Evolutionary conservation across 2,113 vertebrate species (phyloP), one percentile per base, ranked within the genome.

Genomic region (Thunnus maccoyii): DNA sequence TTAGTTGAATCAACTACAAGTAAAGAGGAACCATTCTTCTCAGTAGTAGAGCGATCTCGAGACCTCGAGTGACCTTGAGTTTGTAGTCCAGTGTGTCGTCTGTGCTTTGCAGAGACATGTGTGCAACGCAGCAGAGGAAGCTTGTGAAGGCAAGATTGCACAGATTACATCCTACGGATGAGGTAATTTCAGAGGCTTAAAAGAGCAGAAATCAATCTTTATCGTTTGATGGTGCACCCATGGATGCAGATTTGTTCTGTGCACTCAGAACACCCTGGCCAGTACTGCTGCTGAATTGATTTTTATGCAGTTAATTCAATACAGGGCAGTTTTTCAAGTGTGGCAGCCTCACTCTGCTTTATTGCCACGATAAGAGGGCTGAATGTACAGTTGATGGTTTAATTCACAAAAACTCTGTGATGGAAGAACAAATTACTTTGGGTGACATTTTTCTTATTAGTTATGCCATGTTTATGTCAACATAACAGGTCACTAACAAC

Each of bases 281-380:
- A 48, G 27, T 57, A 17, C 22, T 57, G 18, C 32, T 18, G 54
- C 64, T 63, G 18, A 75, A 68, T 30, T 54, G 25, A 82, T 80
- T 60, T 61, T 41, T 30, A 44, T 61, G 18, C 18, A 22, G 5
- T 30, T 66, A 56, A 79, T 13, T 55, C 3, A 52, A 47, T 46
- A 73, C 64, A 77, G 17, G 75, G 64, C 11, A 11, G 51, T 30
- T 51, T 87, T 75, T 83, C 22, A 78, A 72, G 61, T 25, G 11
- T 25, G 14, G 30, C 4, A 27, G 27, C 18, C 57, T 68, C 61
- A 27, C 13, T 61, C 52, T n/a, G 47, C 44, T 68, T 76, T 58
- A 13, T 8, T 32, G 41, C 56, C 0, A 2, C 51, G n/a, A 64
- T 36, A 17, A 32, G 22, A 69, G 44, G 68, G 3, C 20, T 10